Base-by-base conservation (phyloP, 1,140 invertebrate genomes). In the Cydia strobilella region DNA sequence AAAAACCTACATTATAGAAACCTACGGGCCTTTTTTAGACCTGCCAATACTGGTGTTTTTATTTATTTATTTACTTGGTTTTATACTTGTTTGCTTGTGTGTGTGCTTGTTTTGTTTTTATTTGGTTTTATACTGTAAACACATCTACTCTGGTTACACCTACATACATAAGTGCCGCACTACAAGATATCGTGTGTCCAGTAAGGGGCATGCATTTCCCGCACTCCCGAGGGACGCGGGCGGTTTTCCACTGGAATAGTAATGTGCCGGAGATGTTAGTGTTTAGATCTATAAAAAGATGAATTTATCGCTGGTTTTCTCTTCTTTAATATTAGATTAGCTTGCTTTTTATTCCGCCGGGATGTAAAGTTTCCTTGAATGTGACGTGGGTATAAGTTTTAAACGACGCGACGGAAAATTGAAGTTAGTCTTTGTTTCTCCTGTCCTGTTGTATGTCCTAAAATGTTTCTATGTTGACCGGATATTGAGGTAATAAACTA, bases 181-280 rank as follows among this genome's bases (percentile, higher is more conserved):
- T 54, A 54, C 54, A 59, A 59, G 65, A 18, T 69, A 69, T 69
- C 65, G 27, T 69, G 31, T 69, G 65, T 69, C 65, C 65, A 39
- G 65, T 35, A 35, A 69, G 65, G 65, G 27, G 65, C 65, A 69
- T 69, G 65, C 27, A 69, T 69, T 69, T 69, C 65, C 65, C 65
- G 65, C 65, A 20, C 65, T 69, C 65, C 65, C 65, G 3, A 7
- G 72, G 79, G 73, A 62, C 75, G 74, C 73, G 42, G 75, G 73
- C 77, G 77, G 77, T 82, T 79, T 77, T 80, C 79, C 62, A 75
- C 75, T 54, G 73, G 79, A 82, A 78, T 82, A 82, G 80, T 80
- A 82, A 82, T 78, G 75, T 63, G 72, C 72, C 65, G 27, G 65
- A 69, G 65, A 69, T 69, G 65, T 69, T 69, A 35, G 65, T 69